Evolutionary conservation across 2,888 invertebrate species (phyloP), one percentile per base, ranked within the genome.

Genomic region (Leptinotarsa peninsularis): DNA sequence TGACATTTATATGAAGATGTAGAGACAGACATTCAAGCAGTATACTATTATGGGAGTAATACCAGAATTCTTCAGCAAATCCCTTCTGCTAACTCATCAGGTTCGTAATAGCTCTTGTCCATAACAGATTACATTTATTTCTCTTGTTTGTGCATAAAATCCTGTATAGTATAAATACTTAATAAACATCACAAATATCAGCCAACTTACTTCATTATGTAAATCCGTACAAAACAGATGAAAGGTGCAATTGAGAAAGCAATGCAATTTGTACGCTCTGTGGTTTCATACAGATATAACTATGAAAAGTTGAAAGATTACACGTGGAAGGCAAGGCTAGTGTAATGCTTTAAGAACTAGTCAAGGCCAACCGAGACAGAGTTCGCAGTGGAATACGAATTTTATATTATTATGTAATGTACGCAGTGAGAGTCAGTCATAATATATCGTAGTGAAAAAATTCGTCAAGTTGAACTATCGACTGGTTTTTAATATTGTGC

Each of bases 301-400:
- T 63, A 60, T 76, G 72, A 74, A 78, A 78, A 76, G 74, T 67
- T 49, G 60, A 58, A 69, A 78, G 76, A 79, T 78, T 82, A 81
- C 82, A 83, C 82, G 83, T 83, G 83, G 82, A 81, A 80, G 81
- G 78, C 83, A 82, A 83, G 83, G 83, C 78, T 67, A 49, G 23
- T n/a, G 52, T 75, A 60, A 17, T 66, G 71, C 72, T 75, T 66
- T 63, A 71, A 78, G 73, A 78, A 76, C 68, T 77, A 76, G 75
- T 74, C 79, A 79, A 79, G 79, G 79, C 75, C 79, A 77, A 70
- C 66, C 56, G 7, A 23, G 23, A n/a, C 33, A 63, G 63, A 27
- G 63, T 63, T 63, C 43, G 33, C 43, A 63, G 63, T 63, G n/a
- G 63, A 63, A 63, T 63, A 63, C 33, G 63, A 63, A 63, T 63